phyloP scores from a whole-genome alignment of 2,888 invertebrate species.

The Tridacna crocea region DNA sequence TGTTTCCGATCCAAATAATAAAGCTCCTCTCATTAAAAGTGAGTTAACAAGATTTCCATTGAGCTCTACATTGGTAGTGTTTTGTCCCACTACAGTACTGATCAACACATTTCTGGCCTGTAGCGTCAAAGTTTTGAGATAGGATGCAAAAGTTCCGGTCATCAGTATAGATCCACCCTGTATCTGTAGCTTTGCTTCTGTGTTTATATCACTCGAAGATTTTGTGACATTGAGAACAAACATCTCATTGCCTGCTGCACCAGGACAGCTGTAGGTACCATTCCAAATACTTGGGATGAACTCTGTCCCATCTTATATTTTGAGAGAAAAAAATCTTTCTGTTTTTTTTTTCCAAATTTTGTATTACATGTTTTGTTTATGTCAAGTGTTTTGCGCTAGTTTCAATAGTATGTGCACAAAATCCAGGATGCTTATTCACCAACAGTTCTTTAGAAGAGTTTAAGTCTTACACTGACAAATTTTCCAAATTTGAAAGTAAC shows the following conservation, averaged over 20 bases:
- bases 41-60: constrained; percentile 30
- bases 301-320: constrained; percentile 12
- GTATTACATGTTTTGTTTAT: too few relatives aligned
- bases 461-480: too few relatives aligned
- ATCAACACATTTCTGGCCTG: constrained; percentile 17
- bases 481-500: too few relatives aligned
- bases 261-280: constrained; percentile 40
- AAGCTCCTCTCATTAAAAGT: constrained; percentile 18
- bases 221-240: constrained; percentile 42
- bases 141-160: constrained; percentile 35
- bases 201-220: constrained; percentile 28
- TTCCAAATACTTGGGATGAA: constrained; percentile 58
- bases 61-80: constrained; percentile 36
- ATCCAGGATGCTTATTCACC: too few relatives aligned
- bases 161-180: constrained; percentile 7
- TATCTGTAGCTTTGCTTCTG: constrained; percentile 16
- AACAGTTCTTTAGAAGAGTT: too few relatives aligned
- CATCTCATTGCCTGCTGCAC: background rate
- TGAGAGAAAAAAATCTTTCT: background rate
- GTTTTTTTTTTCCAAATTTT: background rate
- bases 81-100: constrained; percentile 28
- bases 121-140: constrained; percentile 24
- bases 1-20: constrained; percentile 6
- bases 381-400: too few relatives aligned
- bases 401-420: too few relatives aligned